Evolutionary conservation across 2,797 vertebrate species (phyloP), one percentile per base, ranked within the genome.

Genomic region (Muraenolepis orangiensis): DNA sequence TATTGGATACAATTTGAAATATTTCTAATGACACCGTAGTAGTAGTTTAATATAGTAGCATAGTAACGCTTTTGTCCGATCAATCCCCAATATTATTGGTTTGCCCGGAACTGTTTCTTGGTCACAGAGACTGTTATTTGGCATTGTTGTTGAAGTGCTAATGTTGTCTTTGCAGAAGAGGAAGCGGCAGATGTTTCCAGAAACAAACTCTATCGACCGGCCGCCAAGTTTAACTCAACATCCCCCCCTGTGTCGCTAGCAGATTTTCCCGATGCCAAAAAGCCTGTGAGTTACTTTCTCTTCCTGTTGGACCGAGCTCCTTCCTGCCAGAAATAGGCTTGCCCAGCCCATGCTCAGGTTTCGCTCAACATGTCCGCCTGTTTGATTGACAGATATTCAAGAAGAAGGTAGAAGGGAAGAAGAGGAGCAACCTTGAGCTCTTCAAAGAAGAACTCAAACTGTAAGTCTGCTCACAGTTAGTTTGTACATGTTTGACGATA

Each of bases 371-470:
- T 66, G 26, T 0, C 18, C 71, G 2, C 31, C 42, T 81, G 13
- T 80, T 69, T 80, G 14, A 72, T 76, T 71, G 42, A 36, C 85
- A 95, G 94, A 46, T 81, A 1, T 85, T 84, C 79, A 95, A 95
- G 87, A 94, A 85, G 85, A 94, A 90, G 81, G 36, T 89, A 0
- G 94, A 95, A 4, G 94, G 93, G 74, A 95, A 95, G 88, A 95
- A 94, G 88, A 95, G 95, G 88, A 95, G 94, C 71, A 95, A 95
- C 77, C 89, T 95, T 0, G 94, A 95, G 80, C 89, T 95, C 18
- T 95, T 95, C 76, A 95, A 95, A 89, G 94, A 95, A 78, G 94
- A 95, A 74, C 88, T 95, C 23, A 95, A 95, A 78, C 88, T 94
- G 94, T 95, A 81, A 82, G 93, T 90, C 6, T 46, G 13, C 16